These are phyloP conservation scores for Puntigrus tetrazona DNA, from an alignment of 2,113 vertebrate genomes.

Conservation along the genomic window DNA sequence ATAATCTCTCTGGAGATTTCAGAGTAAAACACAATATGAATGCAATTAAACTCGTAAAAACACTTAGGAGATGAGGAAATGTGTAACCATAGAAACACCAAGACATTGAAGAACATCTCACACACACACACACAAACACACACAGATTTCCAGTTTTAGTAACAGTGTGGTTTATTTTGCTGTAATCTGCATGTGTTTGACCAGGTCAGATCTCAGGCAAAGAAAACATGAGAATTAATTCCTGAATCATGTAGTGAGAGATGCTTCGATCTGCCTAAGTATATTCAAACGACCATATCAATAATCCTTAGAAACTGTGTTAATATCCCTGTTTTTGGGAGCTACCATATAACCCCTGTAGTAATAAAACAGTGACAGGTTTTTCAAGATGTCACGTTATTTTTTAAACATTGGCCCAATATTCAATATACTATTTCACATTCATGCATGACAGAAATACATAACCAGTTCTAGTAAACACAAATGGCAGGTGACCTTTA, in stretches of 20 bases:
- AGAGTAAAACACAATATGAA: background rate
- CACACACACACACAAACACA: background rate
- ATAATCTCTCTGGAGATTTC: background rate
- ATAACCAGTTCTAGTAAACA: background rate
- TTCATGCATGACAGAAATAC: background rate
- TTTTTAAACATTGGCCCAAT: background rate
- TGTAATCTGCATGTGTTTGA: background rate
- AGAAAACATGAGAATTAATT: constrained; percentile 1
- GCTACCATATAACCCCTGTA: background rate
- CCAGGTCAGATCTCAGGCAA: background rate
- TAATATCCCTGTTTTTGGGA: background rate
- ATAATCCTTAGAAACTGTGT: background rate
- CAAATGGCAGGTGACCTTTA: background rate
- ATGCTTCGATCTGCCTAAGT: background rate
- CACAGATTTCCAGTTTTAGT: background rate
- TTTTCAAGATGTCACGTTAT: background rate
- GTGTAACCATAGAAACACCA: constrained; percentile 5
- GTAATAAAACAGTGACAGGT: background rate
- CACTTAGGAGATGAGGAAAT: background rate
- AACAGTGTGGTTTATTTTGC: background rate
- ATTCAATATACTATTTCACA: background rate
- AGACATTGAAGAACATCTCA: background rate
- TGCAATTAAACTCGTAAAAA: constrained; percentile 6
- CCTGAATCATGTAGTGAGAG: background rate
- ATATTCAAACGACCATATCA: background rate